phyloP scores from a whole-genome alignment of 2,113 vertebrate genomes.

The Microcebus jonahi region DNA sequence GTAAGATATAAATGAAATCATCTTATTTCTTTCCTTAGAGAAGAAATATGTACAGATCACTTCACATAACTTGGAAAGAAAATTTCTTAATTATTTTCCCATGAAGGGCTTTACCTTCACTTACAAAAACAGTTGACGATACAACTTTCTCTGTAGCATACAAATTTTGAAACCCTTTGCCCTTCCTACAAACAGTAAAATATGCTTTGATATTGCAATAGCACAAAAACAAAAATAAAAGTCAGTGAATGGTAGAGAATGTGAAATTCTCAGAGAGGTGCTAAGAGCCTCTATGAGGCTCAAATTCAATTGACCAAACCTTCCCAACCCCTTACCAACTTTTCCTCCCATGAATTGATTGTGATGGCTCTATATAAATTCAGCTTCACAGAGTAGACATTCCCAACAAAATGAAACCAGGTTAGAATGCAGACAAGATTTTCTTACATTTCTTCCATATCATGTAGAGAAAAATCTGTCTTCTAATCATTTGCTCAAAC shows the following conservation, averaged over 20 bases:
- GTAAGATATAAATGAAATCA: constrained; percentile 8
- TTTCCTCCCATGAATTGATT: background rate
- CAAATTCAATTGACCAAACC: background rate
- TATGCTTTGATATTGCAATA: background rate
- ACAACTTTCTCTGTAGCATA: background rate
- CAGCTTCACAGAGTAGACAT: too few relatives aligned
- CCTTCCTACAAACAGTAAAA: background rate
- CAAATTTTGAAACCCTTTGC: constrained; percentile 29
- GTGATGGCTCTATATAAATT: rapidly evolving
- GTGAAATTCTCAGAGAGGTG: background rate
- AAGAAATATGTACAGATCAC: background rate
- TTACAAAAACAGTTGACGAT: background rate
- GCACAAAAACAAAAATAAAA: background rate
- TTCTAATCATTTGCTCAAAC: background rate
- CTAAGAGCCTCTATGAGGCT: background rate
- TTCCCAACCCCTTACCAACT: background rate
- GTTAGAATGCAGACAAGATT: background rate
- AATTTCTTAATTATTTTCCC: constrained; percentile 16
- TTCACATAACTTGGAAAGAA: background rate
- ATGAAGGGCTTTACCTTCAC: background rate
- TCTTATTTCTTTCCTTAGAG: background rate
- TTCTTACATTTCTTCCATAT: background rate
- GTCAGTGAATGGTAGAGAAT: background rate
- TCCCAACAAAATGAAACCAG: background rate
- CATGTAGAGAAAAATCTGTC: background rate